Evolutionary conservation across 2,113 vertebrate species (phyloP).

Genomic region (Rhabdornis inornatus): DNA sequence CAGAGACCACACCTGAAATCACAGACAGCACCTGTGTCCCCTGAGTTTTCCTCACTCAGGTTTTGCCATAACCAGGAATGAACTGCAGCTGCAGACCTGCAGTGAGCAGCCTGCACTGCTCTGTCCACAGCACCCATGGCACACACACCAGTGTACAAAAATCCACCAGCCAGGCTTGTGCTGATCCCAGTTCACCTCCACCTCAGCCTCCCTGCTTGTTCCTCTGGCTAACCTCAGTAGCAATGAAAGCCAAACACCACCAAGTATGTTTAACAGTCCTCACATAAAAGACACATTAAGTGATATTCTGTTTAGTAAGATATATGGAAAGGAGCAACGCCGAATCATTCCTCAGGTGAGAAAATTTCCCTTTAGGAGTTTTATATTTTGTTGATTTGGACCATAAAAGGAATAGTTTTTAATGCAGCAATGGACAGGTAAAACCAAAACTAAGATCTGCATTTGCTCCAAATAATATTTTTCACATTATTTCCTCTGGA

Average conservation of each 20-base stretch:
- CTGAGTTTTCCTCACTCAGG: neutral
- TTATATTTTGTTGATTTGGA: neutral
- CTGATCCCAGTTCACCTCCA: neutral
- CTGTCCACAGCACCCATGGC: accelerated
- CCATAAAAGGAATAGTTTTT: neutral
- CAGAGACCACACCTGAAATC: neutral
- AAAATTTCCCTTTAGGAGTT: neutral
- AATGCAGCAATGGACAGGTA: neutral
- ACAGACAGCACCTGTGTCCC: neutral
- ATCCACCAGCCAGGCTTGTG: neutral
- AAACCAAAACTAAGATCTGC: neutral
- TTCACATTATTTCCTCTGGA: constrained; percentile 44
- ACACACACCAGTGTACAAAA: accelerated
- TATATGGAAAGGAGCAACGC: neutral
- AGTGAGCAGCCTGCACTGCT: neutral
- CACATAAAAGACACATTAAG: neutral
- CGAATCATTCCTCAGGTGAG: neutral
- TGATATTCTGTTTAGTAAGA: neutral
- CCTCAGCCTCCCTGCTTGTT: neutral
- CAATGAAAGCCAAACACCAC: neutral
- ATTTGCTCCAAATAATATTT: neutral
- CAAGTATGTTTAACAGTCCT: neutral
- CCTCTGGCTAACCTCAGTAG: neutral
- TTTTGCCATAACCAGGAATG: neutral
- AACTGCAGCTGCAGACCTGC: neutral